Evolutionary conservation across 2,797 vertebrate species (phyloP).

Genomic region (Periparus ater): DNA sequence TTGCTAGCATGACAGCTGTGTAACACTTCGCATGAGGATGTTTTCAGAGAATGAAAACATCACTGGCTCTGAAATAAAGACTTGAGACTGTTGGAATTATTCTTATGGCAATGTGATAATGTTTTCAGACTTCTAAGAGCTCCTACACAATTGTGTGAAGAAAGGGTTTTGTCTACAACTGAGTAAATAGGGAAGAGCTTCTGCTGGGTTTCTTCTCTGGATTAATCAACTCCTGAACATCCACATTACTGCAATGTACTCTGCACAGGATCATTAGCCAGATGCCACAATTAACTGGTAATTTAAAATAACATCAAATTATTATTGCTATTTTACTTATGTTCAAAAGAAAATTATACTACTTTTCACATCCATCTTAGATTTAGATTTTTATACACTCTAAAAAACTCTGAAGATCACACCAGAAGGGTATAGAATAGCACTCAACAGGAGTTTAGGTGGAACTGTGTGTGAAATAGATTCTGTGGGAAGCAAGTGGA

Average conservation of each 20-base stretch:
- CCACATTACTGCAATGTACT: not conserved
- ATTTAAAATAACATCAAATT: not conserved
- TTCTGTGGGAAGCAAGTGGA: not conserved
- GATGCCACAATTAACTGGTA: not conserved
- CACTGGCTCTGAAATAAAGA: not conserved
- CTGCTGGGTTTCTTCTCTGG: not conserved
- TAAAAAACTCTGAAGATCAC: not conserved
- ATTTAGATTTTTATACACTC: not conserved
- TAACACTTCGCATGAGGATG: not conserved
- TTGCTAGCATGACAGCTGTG: not conserved
- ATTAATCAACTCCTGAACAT: not conserved
- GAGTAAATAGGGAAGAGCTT: not conserved
- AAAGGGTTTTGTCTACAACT: not conserved
- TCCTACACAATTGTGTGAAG: not conserved
- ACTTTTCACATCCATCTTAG: not conserved
- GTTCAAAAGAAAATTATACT: not conserved
- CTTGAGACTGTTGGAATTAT: not conserved
- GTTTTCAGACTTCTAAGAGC: not conserved
- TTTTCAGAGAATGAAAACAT: not conserved
- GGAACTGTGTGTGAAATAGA: not conserved
- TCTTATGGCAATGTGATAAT: not conserved
- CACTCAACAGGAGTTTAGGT: not conserved
- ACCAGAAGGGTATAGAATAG: not conserved
- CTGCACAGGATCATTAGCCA: not conserved
- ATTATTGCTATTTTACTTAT: not conserved